Evolutionary conservation across 2,797 vertebrate species (phyloP).

Genomic region (Dipus sagitta): DNA sequence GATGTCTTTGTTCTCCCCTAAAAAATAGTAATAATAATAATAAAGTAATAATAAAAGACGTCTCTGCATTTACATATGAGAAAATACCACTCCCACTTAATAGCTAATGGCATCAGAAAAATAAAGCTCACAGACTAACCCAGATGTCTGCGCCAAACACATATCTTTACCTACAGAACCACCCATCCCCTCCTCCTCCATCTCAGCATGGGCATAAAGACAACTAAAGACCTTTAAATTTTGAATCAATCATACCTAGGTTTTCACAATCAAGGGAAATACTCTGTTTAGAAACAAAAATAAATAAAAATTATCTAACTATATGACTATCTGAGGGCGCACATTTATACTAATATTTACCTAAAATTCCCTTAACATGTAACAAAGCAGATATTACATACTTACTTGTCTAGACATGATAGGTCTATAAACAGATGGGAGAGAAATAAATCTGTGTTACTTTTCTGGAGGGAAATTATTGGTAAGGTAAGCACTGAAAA

Average conservation of each 20-base stretch:
- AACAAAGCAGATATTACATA: slow-evolving; percentile 27
- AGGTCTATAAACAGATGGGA: slow-evolving; percentile 13
- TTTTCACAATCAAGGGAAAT: slow-evolving; percentile 49
- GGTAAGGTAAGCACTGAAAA: slow-evolving; percentile 50
- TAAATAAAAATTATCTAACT: slow-evolving; percentile 58
- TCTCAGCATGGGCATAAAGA: slow-evolving; percentile 12
- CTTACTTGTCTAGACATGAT: slow-evolving; percentile 56
- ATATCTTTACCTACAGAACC: background rate
- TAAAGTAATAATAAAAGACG: background rate
- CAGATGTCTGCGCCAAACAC: background rate
- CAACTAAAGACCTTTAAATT: background rate
- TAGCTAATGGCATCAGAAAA: slow-evolving; percentile 12
- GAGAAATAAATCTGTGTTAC: slow-evolving; percentile 58
- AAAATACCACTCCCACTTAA: background rate
- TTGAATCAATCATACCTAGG: background rate
- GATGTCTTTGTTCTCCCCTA: slow-evolving; percentile 37
- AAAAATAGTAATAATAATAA: slow-evolving; percentile 13
- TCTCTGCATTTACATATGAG: background rate
- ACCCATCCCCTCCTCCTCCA: background rate
- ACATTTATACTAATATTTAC: slow-evolving; percentile 38
- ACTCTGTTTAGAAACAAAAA: background rate
- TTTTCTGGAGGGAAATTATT: slow-evolving; percentile 55
- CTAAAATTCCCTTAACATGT: slow-evolving; percentile 52
- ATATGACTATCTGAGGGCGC: slow-evolving; percentile 14
- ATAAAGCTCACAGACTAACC: background rate